A percentile compares a stretch with the other conserved stretches of the same genome.
These are phyloP conservation scores for Datnioides undecimradiatus DNA, from an alignment of 2,113 vertebrate species.

Conservation along the genomic window DNA sequence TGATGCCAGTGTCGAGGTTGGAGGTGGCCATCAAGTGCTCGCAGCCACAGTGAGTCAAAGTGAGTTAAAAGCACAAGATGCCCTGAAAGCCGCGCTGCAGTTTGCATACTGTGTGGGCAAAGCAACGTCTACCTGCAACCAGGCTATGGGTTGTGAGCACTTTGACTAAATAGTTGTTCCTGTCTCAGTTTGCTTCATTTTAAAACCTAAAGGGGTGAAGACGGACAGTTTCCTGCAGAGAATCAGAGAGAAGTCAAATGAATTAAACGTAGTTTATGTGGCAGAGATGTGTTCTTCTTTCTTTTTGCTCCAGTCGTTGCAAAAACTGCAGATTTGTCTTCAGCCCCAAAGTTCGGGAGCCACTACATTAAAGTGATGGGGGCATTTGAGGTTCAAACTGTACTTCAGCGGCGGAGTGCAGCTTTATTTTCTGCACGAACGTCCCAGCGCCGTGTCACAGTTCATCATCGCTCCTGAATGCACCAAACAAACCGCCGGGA, in stretches of 20 bases:
- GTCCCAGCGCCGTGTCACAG: neutral
- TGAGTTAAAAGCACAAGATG: too few species aligned
- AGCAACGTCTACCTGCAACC: neutral
- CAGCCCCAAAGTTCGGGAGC: too few species aligned
- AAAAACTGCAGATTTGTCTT: too few species aligned
- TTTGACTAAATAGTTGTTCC: neutral
- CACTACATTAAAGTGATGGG: neutral
- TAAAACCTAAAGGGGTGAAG: neutral
- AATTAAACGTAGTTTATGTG: too few species aligned
- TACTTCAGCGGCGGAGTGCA: too few species aligned
- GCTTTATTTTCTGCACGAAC: neutral
- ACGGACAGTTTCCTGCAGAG: neutral
- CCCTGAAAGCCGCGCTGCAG: too few species aligned
- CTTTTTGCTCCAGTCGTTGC: too few species aligned
- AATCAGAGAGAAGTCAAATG: neutral
- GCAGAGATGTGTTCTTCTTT: too few species aligned
- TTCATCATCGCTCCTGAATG: conserved; percentile 12
- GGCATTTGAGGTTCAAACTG: neutral
- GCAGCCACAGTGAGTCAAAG: too few species aligned
- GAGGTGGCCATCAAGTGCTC: too few species aligned
- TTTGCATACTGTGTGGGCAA: too few species aligned
- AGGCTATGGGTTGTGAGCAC: neutral
- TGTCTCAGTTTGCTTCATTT: neutral
- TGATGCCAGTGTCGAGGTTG: too few species aligned
- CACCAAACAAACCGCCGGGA: neutral